Evolutionary conservation across 2,797 vertebrate genomes (phyloP).

Genomic region (Triplophysa yarkandensis): DNA sequence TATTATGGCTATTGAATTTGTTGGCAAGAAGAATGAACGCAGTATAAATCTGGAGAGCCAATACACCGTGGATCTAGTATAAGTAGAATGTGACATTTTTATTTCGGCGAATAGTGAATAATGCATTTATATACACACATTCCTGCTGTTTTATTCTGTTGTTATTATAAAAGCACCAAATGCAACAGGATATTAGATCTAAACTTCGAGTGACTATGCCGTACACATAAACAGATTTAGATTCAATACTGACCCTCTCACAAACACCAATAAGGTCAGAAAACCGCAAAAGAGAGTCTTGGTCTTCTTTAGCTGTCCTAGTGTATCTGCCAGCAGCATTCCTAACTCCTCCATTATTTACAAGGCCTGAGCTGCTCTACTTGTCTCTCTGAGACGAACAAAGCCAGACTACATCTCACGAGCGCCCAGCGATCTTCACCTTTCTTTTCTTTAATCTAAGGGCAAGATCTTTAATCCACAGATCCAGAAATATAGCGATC

Average conservation of each 20-base stretch:
- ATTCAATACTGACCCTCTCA: background rate
- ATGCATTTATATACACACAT: too few relatives aligned
- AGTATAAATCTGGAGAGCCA: conserved; percentile 19
- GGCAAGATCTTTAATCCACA: background rate
- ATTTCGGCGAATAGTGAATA: too few relatives aligned
- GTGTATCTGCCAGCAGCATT: background rate
- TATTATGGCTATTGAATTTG: conserved; percentile 42
- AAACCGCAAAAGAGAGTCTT: background rate
- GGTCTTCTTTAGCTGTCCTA: background rate
- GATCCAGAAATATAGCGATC: background rate
- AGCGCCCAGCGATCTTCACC: background rate
- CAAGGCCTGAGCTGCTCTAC: conserved; percentile 1
- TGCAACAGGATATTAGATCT: too few relatives aligned
- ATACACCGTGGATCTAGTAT: conserved; percentile 20
- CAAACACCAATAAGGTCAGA: background rate
- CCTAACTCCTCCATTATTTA: conserved; percentile 1
- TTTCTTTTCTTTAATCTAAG: conserved; percentile 3
- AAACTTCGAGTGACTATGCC: background rate
- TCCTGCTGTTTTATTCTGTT: too few relatives aligned
- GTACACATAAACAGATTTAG: background rate
- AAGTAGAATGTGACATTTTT: conserved; percentile 10
- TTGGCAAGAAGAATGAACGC: conserved; percentile 40
- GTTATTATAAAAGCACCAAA: background rate
- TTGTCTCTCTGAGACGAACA: background rate
- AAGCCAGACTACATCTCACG: background rate